phyloP scores from a whole-genome alignment of 2,113 vertebrate genomes.

The Nycticebus coucang region DNA sequence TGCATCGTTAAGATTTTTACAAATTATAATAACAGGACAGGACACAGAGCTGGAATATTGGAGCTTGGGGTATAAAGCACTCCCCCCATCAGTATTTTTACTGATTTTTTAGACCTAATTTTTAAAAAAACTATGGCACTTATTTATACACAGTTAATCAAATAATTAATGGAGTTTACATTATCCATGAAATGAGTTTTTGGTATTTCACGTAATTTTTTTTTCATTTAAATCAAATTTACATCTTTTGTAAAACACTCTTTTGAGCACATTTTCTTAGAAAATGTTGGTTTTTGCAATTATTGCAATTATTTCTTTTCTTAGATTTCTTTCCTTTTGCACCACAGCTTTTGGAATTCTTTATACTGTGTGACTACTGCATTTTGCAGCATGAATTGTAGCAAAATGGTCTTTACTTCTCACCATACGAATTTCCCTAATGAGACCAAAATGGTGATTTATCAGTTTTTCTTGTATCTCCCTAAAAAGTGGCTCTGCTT shows the following conservation, averaged over 20 bases:
- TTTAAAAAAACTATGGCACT: slow-evolving; percentile 79
- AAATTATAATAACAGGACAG: slow-evolving; percentile 80
- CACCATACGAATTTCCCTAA: slow-evolving; percentile 40
- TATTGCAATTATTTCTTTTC: slow-evolving; percentile 81
- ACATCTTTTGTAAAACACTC: slow-evolving; percentile 72
- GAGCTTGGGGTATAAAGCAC: slow-evolving; percentile 86
- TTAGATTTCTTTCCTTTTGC: slow-evolving; percentile 79
- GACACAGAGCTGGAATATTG: slow-evolving; percentile 87
- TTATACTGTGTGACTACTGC: slow-evolving; percentile 68
- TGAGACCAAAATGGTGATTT: slow-evolving; percentile 60
- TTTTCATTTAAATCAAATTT: slow-evolving; percentile 79
- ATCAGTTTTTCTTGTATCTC: slow-evolving; percentile 56
- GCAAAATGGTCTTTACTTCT: slow-evolving; percentile 61
- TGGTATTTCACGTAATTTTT: slow-evolving; percentile 83
- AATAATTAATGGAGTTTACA: slow-evolving; percentile 82
- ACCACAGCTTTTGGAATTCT: slow-evolving; percentile 74
- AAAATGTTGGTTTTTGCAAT: slow-evolving; percentile 68
- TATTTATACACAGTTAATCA: slow-evolving; percentile 86
- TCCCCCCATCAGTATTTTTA: slow-evolving; percentile 88
- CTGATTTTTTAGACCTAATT: slow-evolving; percentile 88
- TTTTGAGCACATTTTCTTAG: slow-evolving; percentile 75
- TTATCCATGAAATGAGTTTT: slow-evolving; percentile 88
- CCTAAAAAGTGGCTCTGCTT: slow-evolving; percentile 61
- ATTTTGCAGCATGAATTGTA: slow-evolving; percentile 67
- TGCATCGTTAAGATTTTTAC: slow-evolving; percentile 90